phyloP scores from a whole-genome alignment of 2,888 invertebrate species.

The Blastobasis adustella region DNA sequence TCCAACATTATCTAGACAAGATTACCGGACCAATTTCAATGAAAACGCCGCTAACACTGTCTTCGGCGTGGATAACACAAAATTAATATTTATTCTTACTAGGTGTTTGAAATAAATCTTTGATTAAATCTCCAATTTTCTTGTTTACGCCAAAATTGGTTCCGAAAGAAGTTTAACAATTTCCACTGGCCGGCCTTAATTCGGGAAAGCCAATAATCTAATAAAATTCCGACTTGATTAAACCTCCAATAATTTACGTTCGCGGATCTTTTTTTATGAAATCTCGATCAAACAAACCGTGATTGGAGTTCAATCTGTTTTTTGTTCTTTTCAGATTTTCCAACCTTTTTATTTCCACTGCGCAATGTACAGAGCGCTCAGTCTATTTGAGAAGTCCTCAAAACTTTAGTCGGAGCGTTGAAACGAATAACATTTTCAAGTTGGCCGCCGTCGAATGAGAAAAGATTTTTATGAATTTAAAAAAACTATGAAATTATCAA shows the following conservation, averaged over 20 bases:
- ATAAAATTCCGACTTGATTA: conserved; percentile 22
- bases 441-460: conserved; percentile 18
- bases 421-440: conserved; percentile 31
- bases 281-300: conserved; percentile 23
- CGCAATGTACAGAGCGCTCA: conserved; percentile 24
- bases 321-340: conserved; percentile 5
- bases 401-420: conserved; percentile 29
- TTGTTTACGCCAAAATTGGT: background rate
- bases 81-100: too few species aligned
- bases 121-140: too few species aligned
- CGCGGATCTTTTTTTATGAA: conserved; percentile 21
- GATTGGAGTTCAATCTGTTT: conserved; percentile 21
- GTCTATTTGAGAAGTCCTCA: conserved; percentile 38
- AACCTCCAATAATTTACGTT: conserved; percentile 21
- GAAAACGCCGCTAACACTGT: too few species aligned
- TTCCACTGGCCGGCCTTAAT: conserved; percentile 12
- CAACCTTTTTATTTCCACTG: conserved; percentile 20
- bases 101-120: too few species aligned
- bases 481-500: conserved; percentile 23
- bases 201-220: conserved; percentile 19
- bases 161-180: background rate
- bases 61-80: too few species aligned
- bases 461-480: conserved; percentile 19
- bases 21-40: too few species aligned
- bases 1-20: background rate